phyloP scores from a whole-genome alignment of 2,797 vertebrate genomes.

The Ctenochaetus hawaiiensis region DNA sequence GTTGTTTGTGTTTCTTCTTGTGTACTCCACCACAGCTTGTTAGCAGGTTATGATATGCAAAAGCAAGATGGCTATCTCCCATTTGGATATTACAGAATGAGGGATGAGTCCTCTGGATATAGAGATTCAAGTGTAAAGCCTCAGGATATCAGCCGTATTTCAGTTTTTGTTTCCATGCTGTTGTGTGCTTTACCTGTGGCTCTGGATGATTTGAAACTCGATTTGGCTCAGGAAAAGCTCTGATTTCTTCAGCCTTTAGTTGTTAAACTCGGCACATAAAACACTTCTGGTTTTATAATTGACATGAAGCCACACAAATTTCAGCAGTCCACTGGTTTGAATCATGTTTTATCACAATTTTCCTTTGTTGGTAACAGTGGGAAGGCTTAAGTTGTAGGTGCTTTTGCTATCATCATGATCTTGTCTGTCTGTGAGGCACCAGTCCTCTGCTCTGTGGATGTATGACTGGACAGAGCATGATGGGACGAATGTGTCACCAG shows the following conservation, averaged over 20 bases:
- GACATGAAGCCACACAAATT: too few relatives aligned
- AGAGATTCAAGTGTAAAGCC: constrained; percentile 6
- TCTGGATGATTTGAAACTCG: constrained; percentile 2
- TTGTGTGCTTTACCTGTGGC: neutral
- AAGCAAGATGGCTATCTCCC: neutral
- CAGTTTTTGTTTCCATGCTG: neutral
- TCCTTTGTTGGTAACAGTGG: constrained; percentile 6
- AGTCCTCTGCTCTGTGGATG: constrained; percentile 34
- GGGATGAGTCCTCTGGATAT: constrained; percentile 5
- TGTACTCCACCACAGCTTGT: constrained; percentile 29
- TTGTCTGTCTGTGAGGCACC: constrained; percentile 55
- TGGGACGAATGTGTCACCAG: constrained; percentile 27
- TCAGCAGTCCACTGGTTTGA: constrained; percentile 28
- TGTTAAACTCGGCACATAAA: too few relatives aligned
- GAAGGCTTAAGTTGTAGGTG: constrained; percentile 38
- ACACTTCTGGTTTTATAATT: too few relatives aligned
- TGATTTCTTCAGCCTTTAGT: too few relatives aligned
- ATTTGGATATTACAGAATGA: constrained; percentile 1
- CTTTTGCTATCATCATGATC: constrained; percentile 48
- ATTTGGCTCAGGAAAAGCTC: neutral
- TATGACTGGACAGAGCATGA: constrained; percentile 35
- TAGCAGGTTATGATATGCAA: constrained; percentile 46
- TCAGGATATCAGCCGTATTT: neutral
- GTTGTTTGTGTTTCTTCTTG: constrained; percentile 53
- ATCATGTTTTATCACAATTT: constrained; percentile 21